These are phyloP conservation scores for Antheraea pernyi DNA, from an alignment of 1,140 invertebrate genomes.

Conservation along the genomic window DNA sequence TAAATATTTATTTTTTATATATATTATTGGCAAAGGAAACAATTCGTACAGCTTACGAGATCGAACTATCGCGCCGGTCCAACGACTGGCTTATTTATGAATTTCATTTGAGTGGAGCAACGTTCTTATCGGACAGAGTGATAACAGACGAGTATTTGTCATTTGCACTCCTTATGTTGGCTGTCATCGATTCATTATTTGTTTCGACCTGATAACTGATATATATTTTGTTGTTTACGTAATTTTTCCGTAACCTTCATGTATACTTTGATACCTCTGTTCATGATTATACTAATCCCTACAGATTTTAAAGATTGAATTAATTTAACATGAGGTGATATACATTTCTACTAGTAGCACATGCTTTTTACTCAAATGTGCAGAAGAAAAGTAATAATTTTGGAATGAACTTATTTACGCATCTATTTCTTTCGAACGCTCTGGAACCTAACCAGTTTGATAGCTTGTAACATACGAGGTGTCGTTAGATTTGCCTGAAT, in stretches of 20 bases:
- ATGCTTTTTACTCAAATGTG: too few relatives aligned
- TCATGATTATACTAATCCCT: neutral
- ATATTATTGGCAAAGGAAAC: neutral
- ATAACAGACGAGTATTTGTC: slow-evolving; percentile 57
- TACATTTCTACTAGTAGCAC: too few relatives aligned
- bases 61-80: slow-evolving; percentile 36
- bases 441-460: too few relatives aligned
- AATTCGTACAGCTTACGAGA: slow-evolving; percentile 24
- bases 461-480: too few relatives aligned
- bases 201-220: slow-evolving; percentile 17
- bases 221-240: slow-evolving; percentile 18
- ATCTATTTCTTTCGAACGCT: too few relatives aligned
- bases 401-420: too few relatives aligned
- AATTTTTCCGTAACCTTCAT: slow-evolving; percentile 19
- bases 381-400: too few relatives aligned
- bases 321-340: too few relatives aligned
- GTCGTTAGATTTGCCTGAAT: too few relatives aligned
- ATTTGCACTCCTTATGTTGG: slow-evolving; percentile 44
- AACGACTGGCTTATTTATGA: slow-evolving; percentile 54
- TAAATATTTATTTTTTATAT: neutral
- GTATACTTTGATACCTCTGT: neutral
- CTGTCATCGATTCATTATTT: slow-evolving; percentile 33
- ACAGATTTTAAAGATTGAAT: too few relatives aligned
- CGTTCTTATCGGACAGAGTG: slow-evolving; percentile 53
- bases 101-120: slow-evolving; percentile 39